A percentile compares a stretch with the other conserved stretches of the same genome.
Evolutionary conservation across 2,888 invertebrate genomes (phyloP).

Genomic region (Tiliacea citrago): DNA sequence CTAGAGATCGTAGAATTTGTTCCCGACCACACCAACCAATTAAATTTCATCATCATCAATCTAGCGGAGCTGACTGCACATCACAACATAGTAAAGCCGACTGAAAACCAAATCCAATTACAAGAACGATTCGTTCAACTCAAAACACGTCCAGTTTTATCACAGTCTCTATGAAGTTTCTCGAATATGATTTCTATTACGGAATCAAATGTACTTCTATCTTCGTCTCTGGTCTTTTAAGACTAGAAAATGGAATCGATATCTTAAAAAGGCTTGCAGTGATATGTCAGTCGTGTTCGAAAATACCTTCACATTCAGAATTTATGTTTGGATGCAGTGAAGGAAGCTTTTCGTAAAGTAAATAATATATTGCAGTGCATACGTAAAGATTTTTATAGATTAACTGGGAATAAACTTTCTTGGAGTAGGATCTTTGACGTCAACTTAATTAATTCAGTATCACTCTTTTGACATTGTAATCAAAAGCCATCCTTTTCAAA

Average conservation of each 20-base stretch:
- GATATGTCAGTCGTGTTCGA: constrained; percentile 27
- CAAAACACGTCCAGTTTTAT: constrained; percentile 67
- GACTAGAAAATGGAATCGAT: constrained; percentile 39
- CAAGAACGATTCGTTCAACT: constrained; percentile 60
- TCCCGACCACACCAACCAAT: constrained; percentile 49
- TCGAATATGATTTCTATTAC: constrained; percentile 55
- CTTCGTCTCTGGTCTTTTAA: constrained; percentile 20
- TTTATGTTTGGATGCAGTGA: constrained; percentile 21
- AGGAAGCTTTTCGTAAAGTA: constrained; percentile 26
- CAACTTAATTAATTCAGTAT: constrained; percentile 9
- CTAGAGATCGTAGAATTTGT: constrained; percentile 30
- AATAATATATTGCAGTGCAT: constrained; percentile 27
- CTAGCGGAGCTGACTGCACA: constrained; percentile 62
- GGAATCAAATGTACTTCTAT: constrained; percentile 38
- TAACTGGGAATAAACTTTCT: background rate
- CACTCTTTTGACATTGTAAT: constrained; percentile 15
- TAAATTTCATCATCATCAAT: constrained; percentile 70
- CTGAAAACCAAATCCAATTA: constrained; percentile 70
- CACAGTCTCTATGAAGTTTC: constrained; percentile 43
- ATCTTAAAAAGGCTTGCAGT: constrained; percentile 29
- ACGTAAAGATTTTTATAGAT: constrained; percentile 6
- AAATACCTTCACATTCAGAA: constrained; percentile 34
- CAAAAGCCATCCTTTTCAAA: constrained; percentile 29
- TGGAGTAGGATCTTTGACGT: background rate
- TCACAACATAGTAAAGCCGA: constrained; percentile 65